phyloP scores from a whole-genome alignment of 1,140 invertebrate species.

The Sitodiplosis mosellana region DNA sequence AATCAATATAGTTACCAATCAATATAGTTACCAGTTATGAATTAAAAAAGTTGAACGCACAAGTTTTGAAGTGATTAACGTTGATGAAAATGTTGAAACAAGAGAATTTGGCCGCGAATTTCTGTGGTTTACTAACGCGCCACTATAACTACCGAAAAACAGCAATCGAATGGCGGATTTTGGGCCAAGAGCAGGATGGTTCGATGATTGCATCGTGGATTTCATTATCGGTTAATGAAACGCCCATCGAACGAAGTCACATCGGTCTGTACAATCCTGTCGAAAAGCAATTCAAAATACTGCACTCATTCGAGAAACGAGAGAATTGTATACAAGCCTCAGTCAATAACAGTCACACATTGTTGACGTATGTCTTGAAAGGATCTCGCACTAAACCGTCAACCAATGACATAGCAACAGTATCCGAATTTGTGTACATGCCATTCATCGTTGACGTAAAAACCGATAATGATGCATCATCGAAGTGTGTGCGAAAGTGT shows the following conservation, averaged over 20 bases:
- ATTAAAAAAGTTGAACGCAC: too few species aligned
- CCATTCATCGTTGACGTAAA: slow-evolving; percentile 40
- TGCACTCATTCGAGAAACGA: slow-evolving; percentile 40
- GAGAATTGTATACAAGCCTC: slow-evolving; percentile 59
- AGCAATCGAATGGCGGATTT: slow-evolving; percentile 52
- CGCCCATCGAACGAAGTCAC: slow-evolving; percentile 21
- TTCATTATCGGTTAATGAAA: slow-evolving; percentile 22
- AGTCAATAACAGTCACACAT: slow-evolving; percentile 42
- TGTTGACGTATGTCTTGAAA: slow-evolving; percentile 47
- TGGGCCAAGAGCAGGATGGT: slow-evolving; percentile 57
- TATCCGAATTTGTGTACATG: slow-evolving; percentile 25
- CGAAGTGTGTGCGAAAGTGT: slow-evolving; percentile 13
- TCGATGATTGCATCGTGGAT: slow-evolving; percentile 49
- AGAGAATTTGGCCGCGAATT: slow-evolving; percentile 24
- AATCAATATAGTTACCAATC: too few species aligned
- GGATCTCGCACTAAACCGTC: slow-evolving; percentile 1
- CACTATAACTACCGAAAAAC: slow-evolving; percentile 19
- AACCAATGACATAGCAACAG: background rate
- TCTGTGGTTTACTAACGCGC: slow-evolving; percentile 18
- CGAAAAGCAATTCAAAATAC: slow-evolving; percentile 32
- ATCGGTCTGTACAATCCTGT: slow-evolving; percentile 33
- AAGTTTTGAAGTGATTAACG: background rate
- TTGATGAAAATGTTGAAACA: slow-evolving; percentile 11
- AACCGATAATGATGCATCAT: slow-evolving; percentile 18
- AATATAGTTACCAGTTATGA: too few species aligned